A percentile compares a stretch with the other conserved stretches of the same genome.
Evolutionary conservation across 2,113 vertebrate genomes (phyloP).

Genomic region (Lanius collurio): DNA sequence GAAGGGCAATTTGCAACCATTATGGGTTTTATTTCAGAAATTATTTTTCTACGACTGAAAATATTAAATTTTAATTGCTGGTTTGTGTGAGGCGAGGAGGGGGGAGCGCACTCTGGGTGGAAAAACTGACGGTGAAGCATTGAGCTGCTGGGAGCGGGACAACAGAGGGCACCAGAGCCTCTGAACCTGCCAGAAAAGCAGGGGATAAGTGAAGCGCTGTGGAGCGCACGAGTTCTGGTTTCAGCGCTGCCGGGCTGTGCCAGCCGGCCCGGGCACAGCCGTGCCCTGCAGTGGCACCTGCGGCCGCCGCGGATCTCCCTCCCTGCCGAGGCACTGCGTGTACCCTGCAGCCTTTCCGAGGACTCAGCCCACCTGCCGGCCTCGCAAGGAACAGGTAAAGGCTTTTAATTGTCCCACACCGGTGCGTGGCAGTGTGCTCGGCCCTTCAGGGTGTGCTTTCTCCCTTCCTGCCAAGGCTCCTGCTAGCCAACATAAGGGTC

Average conservation of each 20-base stretch:
- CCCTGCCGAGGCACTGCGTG: rapidly evolving
- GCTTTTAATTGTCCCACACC: rapidly evolving
- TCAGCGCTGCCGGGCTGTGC: not conserved
- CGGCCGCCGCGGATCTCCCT: rapidly evolving
- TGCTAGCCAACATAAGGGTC: rapidly evolving
- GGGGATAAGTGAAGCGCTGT: not conserved
- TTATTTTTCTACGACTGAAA: not conserved
- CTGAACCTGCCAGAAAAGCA: rapidly evolving
- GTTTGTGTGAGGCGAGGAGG: not conserved
- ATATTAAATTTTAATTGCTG: not conserved
- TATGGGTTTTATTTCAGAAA: not conserved
- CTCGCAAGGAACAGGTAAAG: not conserved
- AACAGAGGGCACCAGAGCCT: conserved; percentile 37
- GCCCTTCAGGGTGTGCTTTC: not conserved
- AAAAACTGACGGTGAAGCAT: not conserved
- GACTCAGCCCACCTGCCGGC: not conserved
- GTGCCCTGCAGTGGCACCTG: rapidly evolving
- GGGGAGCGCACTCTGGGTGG: rapidly evolving
- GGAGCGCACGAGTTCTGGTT: not conserved
- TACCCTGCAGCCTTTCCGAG: not conserved
- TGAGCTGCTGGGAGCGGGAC: not conserved
- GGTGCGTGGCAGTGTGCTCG: not conserved
- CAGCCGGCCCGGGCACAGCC: not conserved
- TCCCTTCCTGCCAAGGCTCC: not conserved
- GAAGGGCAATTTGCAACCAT: not conserved